Conservation (phyloP, 1,140 invertebrate species). For the Arion vulgaris region DNA sequence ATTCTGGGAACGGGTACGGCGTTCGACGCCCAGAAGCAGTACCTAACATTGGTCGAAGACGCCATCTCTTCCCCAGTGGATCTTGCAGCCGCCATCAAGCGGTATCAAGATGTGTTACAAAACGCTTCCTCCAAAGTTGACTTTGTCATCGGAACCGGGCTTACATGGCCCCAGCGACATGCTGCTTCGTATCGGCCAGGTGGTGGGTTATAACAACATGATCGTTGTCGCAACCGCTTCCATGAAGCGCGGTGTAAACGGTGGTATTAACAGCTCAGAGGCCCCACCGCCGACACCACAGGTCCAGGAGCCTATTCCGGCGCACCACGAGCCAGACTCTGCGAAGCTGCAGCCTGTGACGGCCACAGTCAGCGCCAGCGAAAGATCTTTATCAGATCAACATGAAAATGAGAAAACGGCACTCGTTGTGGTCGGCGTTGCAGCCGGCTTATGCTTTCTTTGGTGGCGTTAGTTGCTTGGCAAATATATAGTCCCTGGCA, state of each 20-base stretch:
- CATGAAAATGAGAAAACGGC: neutral
- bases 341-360: neutral
- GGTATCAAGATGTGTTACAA: neutral
- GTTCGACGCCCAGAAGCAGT: neutral
- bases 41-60: neutral
- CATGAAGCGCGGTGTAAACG: neutral
- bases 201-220: neutral
- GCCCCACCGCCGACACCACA: neutral
- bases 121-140: neutral
- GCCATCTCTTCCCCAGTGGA: neutral
- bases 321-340: neutral
- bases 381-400: neutral
- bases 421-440: neutral
- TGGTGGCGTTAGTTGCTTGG: neutral
- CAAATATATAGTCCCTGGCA: too few species aligned
- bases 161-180: neutral
- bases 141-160: neutral
- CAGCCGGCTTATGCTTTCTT: neutral
- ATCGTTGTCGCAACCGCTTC: neutral
- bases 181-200: neutral
- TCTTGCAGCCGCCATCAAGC: neutral
- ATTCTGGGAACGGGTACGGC: neutral
- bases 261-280: neutral
- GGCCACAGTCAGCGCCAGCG: neutral
- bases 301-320: neutral